Percentiles rank a stretch among this genome's conserved stretches.
Conservation (phyloP, 2,888 invertebrate genomes). For the Leucophenga maculata region DNA sequence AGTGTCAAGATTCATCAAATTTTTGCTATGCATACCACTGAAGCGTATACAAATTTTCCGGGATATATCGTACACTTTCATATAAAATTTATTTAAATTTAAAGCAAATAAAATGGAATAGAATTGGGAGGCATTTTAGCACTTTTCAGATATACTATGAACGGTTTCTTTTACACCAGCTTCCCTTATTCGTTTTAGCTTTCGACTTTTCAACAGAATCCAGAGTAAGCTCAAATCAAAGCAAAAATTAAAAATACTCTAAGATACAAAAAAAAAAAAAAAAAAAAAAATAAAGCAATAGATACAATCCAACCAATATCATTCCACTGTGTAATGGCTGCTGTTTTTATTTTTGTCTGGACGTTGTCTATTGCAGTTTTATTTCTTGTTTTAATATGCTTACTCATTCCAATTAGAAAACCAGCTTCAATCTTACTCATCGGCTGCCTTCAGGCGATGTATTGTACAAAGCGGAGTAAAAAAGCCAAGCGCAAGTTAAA, state of each 20-base stretch:
- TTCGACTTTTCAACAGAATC: background rate
- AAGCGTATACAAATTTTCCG: too few species aligned
- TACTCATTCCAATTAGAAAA: background rate
- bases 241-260: background rate
- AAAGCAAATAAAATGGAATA: too few species aligned
- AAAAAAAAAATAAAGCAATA: background rate
- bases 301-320: background rate
- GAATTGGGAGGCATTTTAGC: too few species aligned
- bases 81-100: too few species aligned
- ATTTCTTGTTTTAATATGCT: background rate
- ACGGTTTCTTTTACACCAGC: too few species aligned
- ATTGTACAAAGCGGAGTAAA: background rate
- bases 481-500: background rate
- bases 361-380: conserved; percentile 26
- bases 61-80: too few species aligned
- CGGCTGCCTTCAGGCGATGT: too few species aligned
- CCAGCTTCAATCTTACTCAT: background rate
- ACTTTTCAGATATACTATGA: too few species aligned
- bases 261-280: background rate
- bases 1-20: too few species aligned
- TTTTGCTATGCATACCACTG: too few species aligned
- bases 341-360: conserved; percentile 25
- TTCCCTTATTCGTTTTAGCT: conserved; percentile 13
- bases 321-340: background rate
- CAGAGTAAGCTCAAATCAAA: conserved; percentile 9